A percentile compares a stretch with the other conserved stretches of the same genome.
Conservation (phyloP, 2,797 vertebrate genomes). For the Lepilemur septentrionalis region DNA sequence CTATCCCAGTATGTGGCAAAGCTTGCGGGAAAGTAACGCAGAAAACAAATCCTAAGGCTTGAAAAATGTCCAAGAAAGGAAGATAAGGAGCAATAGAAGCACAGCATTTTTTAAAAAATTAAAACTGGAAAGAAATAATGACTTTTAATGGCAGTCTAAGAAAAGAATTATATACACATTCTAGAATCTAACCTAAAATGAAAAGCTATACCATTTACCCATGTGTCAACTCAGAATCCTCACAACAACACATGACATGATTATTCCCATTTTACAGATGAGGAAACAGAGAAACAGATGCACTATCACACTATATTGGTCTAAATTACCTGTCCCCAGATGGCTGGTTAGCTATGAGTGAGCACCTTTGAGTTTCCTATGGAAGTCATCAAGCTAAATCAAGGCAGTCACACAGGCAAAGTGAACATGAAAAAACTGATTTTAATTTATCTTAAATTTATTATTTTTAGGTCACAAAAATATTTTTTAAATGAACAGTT, state of each 20-base stretch:
- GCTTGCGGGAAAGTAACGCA: not conserved
- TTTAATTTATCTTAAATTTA: not conserved
- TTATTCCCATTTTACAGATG: not conserved
- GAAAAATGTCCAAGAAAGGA: not conserved
- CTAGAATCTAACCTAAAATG: not conserved
- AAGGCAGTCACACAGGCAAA: not conserved
- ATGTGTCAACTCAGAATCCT: not conserved
- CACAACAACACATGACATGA: not conserved
- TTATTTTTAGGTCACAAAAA: not conserved
- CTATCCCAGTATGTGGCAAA: not conserved
- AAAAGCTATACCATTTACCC: not conserved
- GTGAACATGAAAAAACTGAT: not conserved
- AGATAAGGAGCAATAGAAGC: not conserved
- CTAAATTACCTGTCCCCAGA: not conserved
- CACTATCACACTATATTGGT: not conserved
- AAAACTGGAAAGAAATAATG: not conserved
- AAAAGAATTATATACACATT: not conserved
- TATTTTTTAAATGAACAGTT: not conserved
- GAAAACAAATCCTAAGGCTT: constrained; percentile 21
- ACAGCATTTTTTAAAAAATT: not conserved
- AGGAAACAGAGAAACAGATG: not conserved
- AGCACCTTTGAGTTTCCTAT: not conserved
- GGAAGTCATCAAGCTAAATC: not conserved
- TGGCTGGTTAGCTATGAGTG: not conserved
- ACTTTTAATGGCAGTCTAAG: not conserved